Conservation (phyloP, 2,797 vertebrate species). For the Poecilia picta region DNA sequence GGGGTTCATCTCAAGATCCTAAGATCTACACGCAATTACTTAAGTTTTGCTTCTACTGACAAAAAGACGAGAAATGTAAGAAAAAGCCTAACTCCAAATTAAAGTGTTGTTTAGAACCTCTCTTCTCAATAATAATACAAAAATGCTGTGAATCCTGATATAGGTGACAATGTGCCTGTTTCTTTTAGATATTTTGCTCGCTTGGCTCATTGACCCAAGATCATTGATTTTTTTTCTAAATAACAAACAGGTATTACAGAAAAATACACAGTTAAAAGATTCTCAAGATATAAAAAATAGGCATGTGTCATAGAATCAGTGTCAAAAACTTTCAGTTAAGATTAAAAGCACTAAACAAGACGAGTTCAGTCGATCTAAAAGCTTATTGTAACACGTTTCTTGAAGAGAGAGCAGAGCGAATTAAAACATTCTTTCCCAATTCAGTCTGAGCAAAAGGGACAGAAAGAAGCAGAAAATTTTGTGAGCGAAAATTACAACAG, state of each 20-base stretch:
- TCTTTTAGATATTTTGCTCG: not conserved
- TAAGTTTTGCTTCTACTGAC: not conserved
- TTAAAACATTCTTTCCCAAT: not conserved
- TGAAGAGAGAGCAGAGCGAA: not conserved
- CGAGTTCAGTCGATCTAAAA: too few relatives aligned
- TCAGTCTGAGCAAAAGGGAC: not conserved
- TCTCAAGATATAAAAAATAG: too few relatives aligned
- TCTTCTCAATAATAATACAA: not conserved
- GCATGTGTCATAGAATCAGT: too few relatives aligned
- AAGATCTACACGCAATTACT: not conserved
- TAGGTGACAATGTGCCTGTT: not conserved
- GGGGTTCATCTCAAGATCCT: not conserved
- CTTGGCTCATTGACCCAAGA: not conserved
- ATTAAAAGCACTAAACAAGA: too few relatives aligned
- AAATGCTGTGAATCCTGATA: not conserved
- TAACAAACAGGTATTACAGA: too few relatives aligned
- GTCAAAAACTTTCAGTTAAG: too few relatives aligned
- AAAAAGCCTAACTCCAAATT: not conserved
- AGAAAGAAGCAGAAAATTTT: not conserved
- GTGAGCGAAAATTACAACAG: too few relatives aligned
- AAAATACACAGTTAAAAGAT: too few relatives aligned
- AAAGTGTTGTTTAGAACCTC: not conserved
- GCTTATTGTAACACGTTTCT: not conserved
- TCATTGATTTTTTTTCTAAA: not conserved
- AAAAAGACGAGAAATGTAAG: not conserved